Evolutionary conservation across 1,140 invertebrate genomes (phyloP).

Genomic region (Nasonia vitripennis): DNA sequence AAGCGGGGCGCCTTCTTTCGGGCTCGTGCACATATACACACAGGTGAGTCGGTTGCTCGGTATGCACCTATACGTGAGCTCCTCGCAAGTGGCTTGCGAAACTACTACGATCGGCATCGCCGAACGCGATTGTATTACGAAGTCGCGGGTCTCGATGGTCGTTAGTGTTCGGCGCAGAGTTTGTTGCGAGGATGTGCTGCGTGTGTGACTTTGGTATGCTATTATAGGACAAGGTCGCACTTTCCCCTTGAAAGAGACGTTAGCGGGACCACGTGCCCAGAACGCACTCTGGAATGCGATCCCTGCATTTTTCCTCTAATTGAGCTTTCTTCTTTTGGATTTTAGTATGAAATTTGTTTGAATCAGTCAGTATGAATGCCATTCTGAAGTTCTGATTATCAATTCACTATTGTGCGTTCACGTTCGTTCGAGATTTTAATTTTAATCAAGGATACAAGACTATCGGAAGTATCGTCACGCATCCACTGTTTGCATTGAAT

Average conservation of each 20-base stretch:
- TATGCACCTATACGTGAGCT: slow-evolving; percentile 58
- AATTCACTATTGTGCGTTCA: slow-evolving; percentile 37
- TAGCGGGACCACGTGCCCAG: background rate
- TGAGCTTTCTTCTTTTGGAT: background rate
- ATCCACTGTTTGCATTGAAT: slow-evolving; percentile 18
- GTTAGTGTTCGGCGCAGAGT: background rate
- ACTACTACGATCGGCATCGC: background rate
- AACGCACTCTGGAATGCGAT: background rate
- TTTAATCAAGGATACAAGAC: slow-evolving; percentile 38
- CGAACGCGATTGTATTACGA: background rate
- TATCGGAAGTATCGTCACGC: slow-evolving; percentile 49
- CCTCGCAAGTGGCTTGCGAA: background rate
- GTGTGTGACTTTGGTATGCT: background rate
- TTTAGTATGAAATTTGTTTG: too few species aligned
- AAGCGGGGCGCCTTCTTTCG: slow-evolving; percentile 50
- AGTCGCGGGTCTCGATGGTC: background rate
- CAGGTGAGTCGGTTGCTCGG: background rate
- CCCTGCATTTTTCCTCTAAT: background rate
- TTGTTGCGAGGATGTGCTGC: background rate
- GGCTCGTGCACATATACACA: slow-evolving; percentile 38
- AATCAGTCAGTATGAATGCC: background rate
- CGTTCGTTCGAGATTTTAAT: slow-evolving; percentile 37
- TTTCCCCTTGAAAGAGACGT: slow-evolving; percentile 53
- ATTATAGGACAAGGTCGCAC: slow-evolving; percentile 53
- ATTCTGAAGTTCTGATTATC: background rate